These are phyloP conservation scores for Protaetia brevitarsis DNA, from an alignment of 1,140 invertebrate genomes.

Conservation along the genomic window DNA sequence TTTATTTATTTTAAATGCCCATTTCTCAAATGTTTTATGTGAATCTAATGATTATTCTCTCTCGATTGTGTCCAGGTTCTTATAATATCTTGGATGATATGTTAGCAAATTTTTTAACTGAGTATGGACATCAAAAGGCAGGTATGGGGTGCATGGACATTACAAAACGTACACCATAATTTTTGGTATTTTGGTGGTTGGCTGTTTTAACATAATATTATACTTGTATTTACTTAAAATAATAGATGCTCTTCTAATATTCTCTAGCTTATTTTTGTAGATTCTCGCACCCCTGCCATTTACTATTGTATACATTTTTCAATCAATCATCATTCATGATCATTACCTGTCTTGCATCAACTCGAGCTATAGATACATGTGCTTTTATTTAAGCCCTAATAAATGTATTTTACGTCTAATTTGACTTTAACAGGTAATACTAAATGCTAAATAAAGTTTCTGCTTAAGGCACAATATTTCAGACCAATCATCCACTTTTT, in stretches of 20 bases:
- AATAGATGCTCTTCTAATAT: neutral
- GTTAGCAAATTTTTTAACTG: constrained; percentile 38
- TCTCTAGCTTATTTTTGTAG: constrained; percentile 5
- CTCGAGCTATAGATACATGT: neutral
- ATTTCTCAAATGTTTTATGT: neutral
- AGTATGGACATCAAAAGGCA: constrained; percentile 38
- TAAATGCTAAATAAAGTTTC: no score
- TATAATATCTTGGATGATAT: constrained; percentile 41
- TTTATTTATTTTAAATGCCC: no score
- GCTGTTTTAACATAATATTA: neutral
- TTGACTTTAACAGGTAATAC: no score
- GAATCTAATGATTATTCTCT: constrained; percentile 5
- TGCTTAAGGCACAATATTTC: no score
- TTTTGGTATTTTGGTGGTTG: constrained; percentile 10
- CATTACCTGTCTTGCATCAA: neutral
- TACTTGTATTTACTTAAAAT: neutral
- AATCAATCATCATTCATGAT: constrained; percentile 8
- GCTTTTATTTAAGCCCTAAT: neutral
- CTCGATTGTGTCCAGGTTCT: constrained; percentile 33
- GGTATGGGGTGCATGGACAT: constrained; percentile 32
- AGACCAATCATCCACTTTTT: no score
- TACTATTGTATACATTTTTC: constrained; percentile 17
- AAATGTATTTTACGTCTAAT: no score
- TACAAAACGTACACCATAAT: neutral
- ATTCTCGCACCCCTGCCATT: neutral